These are phyloP conservation scores for Hoplias malabaricus DNA, from an alignment of 2,113 vertebrate species.

Conservation along the genomic window DNA sequence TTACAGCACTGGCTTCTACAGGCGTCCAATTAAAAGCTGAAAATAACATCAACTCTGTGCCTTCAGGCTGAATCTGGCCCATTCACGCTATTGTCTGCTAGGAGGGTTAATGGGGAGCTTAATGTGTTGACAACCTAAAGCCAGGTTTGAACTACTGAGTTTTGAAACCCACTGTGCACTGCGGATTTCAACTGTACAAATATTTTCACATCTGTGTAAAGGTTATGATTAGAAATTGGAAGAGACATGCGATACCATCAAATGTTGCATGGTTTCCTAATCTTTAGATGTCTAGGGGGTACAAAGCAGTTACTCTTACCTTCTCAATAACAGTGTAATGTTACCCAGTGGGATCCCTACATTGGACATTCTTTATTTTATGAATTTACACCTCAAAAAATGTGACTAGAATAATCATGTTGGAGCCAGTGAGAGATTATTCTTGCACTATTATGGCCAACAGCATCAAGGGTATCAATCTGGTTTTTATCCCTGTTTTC, in stretches of 20 bases:
- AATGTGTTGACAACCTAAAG: conserved; percentile 25
- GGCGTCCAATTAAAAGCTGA: conserved; percentile 33
- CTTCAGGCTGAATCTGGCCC: conserved; percentile 12
- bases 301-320: neutral
- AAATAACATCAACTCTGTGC: conserved; percentile 37
- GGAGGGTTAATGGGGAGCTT: conserved; percentile 17
- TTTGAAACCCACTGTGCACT: conserved; percentile 27
- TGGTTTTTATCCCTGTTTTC: too few relatives aligned
- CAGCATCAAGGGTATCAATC: too few relatives aligned
- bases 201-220: conserved; percentile 44
- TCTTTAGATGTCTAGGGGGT: neutral
- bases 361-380: neutral
- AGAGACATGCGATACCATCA: conserved; percentile 18
- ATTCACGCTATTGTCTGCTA: conserved; percentile 14
- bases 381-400: conserved; percentile 2
- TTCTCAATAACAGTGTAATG: neutral
- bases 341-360: conserved; percentile 13
- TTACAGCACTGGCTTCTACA: conserved; percentile 17
- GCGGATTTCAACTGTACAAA: conserved; percentile 42
- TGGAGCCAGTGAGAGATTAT: neutral
- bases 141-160: neutral
- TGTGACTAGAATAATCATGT: neutral
- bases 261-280: neutral
- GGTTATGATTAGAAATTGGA: conserved; percentile 25
- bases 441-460: too few relatives aligned